These are phyloP conservation scores for Arnoldichthys spilopterus DNA, from an alignment of 2,797 vertebrate genomes.

Conservation along the genomic window DNA sequence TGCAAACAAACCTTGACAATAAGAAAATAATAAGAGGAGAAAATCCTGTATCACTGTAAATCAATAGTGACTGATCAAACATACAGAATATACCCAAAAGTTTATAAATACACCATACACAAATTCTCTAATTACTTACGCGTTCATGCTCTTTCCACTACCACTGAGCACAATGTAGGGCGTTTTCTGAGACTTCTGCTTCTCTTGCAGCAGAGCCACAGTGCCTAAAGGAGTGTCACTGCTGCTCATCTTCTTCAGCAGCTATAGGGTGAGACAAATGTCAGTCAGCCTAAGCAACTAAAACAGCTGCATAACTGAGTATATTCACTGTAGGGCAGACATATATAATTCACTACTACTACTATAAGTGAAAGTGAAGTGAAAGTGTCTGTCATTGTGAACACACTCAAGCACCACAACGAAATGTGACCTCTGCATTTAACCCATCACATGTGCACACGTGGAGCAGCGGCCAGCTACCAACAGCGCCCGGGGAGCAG, in stretches of 20 bases:
- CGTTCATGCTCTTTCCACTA: constrained; percentile 95
- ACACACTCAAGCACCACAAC: too few species aligned
- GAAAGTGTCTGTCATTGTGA: too few species aligned
- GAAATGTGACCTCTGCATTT: too few species aligned
- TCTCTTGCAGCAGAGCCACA: constrained; percentile 91
- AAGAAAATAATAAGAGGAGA: background rate
- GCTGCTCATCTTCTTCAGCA: constrained; percentile 96
- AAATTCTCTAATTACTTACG: constrained; percentile 69
- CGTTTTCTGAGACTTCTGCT: constrained; percentile 95
- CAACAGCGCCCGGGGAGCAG: too few species aligned
- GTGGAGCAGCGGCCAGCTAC: too few species aligned
- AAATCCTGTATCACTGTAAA: background rate
- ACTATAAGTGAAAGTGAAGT: too few species aligned
- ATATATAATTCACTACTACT: too few species aligned
- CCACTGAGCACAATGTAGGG: constrained; percentile 94
- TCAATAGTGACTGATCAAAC: too few species aligned
- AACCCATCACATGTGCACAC: too few species aligned
- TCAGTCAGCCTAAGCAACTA: background rate
- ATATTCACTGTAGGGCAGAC: too few species aligned
- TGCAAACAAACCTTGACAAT: background rate
- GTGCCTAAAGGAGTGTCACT: constrained; percentile 93
- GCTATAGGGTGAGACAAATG: constrained; percentile 56
- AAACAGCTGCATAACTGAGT: background rate
- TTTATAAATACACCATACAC: background rate
- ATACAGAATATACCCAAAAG: background rate